phyloP scores from a whole-genome alignment of 2,797 vertebrate species.

The Sciurus carolinensis region DNA sequence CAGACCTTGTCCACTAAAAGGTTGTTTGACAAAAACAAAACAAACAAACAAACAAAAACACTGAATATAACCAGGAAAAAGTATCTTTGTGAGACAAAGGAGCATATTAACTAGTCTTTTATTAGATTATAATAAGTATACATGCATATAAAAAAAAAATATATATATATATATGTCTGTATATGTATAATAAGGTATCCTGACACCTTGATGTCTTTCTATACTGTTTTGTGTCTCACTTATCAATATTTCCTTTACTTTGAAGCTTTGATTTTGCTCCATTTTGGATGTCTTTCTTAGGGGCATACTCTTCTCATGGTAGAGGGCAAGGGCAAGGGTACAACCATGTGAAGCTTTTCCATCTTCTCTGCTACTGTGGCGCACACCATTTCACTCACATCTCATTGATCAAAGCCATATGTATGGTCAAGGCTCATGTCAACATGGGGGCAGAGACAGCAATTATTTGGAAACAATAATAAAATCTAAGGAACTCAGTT shows the following conservation, averaged over 20 bases:
- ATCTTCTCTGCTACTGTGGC: neutral
- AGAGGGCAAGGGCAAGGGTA: neutral
- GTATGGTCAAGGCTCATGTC: neutral
- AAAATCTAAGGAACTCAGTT: constrained; percentile 10
- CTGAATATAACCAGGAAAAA: neutral
- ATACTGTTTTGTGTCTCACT: neutral
- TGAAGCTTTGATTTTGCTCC: neutral
- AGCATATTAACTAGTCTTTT: neutral
- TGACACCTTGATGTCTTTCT: neutral
- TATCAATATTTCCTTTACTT: neutral
- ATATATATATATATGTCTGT: no score
- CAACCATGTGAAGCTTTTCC: neutral
- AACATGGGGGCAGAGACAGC: neutral
- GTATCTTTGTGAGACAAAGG: neutral
- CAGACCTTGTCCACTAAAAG: neutral
- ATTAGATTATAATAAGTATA: neutral
- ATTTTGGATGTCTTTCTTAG: neutral
- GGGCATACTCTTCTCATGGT: neutral
- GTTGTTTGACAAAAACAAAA: neutral
- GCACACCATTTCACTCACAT: neutral
- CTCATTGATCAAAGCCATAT: constrained; percentile 23
- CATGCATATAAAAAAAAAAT: no score
- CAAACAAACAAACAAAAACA: no score
- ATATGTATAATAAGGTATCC: neutral
- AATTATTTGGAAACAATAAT: neutral